Evolutionary conservation across 1,140 invertebrate species (phyloP).

Genomic region (Scaptomyza montana): DNA sequence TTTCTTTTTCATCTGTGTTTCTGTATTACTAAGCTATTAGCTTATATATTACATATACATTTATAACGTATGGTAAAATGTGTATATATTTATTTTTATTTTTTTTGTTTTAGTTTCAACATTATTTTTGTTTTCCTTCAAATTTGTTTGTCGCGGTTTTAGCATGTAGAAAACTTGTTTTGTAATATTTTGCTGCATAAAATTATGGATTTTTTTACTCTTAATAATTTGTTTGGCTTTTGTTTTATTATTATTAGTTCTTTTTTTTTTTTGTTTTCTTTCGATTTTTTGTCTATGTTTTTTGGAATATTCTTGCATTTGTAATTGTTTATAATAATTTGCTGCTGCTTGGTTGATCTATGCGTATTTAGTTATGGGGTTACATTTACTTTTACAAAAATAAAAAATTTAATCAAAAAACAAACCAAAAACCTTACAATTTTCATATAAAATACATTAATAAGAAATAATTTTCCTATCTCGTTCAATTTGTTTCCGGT

Average conservation of each 20-base stretch:
- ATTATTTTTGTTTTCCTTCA: conserved; percentile 47
- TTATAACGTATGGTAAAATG: conserved; percentile 68
- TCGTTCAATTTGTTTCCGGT: conserved; percentile 4
- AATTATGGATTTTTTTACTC: conserved; percentile 50
- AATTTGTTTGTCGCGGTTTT: conserved; percentile 32
- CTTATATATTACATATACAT: conserved; percentile 75
- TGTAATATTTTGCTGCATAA: conserved; percentile 49
- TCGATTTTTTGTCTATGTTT: conserved; percentile 37
- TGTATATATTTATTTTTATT: conserved; percentile 12
- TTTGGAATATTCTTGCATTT: conserved; percentile 68
- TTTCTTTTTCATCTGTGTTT: conserved; percentile 10
- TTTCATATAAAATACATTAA: conserved; percentile 59
- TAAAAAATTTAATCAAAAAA: conserved; percentile 21
- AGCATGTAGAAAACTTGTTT: conserved; percentile 51
- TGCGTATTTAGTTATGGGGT: conserved; percentile 9
- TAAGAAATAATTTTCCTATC: conserved; percentile 63
- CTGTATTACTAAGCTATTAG: conserved; percentile 58
- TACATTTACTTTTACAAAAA: conserved; percentile 28
- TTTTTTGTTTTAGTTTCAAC: conserved; percentile 37
- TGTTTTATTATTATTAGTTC: conserved; percentile 14
- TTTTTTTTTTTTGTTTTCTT: conserved; percentile 19
- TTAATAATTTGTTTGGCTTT: conserved; percentile 53
- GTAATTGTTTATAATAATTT: conserved; percentile 44
- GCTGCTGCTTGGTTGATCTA: conserved; percentile 18
- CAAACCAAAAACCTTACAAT: conserved; percentile 48